phyloP scores from a whole-genome alignment of 2,888 invertebrate genomes.

The Luperina nickerlii region DNA sequence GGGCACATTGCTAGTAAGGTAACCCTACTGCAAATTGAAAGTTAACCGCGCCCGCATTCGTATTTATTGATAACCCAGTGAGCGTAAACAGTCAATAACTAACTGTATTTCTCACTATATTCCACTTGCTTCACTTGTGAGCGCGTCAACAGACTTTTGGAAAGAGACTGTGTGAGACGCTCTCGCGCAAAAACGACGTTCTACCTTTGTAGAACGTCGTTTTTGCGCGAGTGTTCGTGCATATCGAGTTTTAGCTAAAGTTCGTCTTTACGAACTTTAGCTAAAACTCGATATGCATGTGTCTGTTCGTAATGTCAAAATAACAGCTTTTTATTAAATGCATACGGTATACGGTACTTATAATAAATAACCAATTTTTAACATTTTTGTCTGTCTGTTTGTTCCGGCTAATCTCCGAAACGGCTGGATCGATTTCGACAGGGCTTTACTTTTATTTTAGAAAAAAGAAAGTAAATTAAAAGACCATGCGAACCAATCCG shows the following conservation, averaged over 20 bases:
- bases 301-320: neutral
- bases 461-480: neutral
- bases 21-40: constrained; percentile 11
- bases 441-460: neutral
- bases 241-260: too few species aligned
- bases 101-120: neutral
- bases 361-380: too few species aligned
- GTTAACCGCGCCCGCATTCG: constrained; percentile 23
- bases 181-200: neutral
- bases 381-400: neutral
- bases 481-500: neutral
- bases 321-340: neutral
- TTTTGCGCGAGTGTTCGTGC: too few species aligned
- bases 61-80: constrained; percentile 6
- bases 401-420: neutral
- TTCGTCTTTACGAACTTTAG: neutral
- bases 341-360: too few species aligned
- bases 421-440: neutral
- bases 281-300: neutral
- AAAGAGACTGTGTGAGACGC: neutral
- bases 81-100: neutral
- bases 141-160: neutral
- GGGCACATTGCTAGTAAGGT: neutral
- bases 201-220: too few species aligned
- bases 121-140: neutral